These are phyloP conservation scores for Rhopalosiphum padi DNA, from an alignment of 1,140 invertebrate species.

Conservation along the genomic window DNA sequence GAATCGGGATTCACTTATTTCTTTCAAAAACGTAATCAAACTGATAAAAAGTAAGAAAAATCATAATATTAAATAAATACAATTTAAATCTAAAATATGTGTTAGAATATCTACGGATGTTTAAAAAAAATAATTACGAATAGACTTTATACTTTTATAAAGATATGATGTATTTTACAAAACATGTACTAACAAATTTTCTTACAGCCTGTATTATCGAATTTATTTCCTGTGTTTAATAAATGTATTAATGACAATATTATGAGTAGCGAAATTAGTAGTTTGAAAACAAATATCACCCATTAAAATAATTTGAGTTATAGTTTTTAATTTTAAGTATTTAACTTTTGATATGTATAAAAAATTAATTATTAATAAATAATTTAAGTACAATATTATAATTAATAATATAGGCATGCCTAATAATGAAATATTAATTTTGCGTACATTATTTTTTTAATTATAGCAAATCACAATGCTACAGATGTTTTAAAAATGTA, in stretches of 20 bases:
- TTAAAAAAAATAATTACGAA: background rate
- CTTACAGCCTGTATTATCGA: background rate
- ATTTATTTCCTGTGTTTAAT: background rate
- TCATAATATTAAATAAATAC: constrained; percentile 22
- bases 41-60: background rate
- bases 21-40: background rate
- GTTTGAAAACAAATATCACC: too few species aligned
- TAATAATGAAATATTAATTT: too few species aligned
- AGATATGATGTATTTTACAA: background rate
- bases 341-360: too few species aligned
- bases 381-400: too few species aligned
- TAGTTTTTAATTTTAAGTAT: too few species aligned
- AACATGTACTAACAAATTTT: background rate
- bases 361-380: too few species aligned
- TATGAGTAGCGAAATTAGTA: too few species aligned
- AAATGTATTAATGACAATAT: background rate
- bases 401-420: too few species aligned
- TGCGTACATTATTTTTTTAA: too few species aligned
- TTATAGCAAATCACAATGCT: too few species aligned
- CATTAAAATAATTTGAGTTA: too few species aligned
- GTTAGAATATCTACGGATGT: background rate
- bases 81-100: background rate
- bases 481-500: too few species aligned
- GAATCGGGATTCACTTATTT: background rate
- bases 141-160: background rate